phyloP scores from a whole-genome alignment of 2,888 invertebrate species.

The Agrenia bidenticulata region DNA sequence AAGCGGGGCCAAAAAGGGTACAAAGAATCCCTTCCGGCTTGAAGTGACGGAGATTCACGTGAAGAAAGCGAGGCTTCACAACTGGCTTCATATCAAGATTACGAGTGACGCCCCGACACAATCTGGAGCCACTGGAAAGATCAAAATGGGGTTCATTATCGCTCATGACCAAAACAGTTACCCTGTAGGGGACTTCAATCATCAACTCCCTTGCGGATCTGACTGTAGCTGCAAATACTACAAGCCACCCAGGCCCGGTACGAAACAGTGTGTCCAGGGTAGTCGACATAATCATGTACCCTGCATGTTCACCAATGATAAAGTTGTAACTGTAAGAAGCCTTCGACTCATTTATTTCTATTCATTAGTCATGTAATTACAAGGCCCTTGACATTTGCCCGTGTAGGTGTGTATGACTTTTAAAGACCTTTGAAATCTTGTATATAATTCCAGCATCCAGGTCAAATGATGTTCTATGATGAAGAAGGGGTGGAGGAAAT shows the following conservation, averaged over 20 bases:
- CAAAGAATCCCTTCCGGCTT: constrained; percentile 27
- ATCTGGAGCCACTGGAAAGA: constrained; percentile 12
- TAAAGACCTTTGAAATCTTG: too few relatives aligned
- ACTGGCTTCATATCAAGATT: constrained; percentile 35
- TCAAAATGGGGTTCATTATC: constrained; percentile 32
- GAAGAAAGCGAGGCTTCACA: constrained; percentile 24
- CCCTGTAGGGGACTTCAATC: constrained; percentile 34
- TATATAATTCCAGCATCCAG: constrained; percentile 30
- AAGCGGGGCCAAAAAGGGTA: background rate
- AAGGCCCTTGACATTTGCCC: too few relatives aligned
- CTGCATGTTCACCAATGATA: constrained; percentile 24
- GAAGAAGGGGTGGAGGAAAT: constrained; percentile 26
- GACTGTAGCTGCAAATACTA: constrained; percentile 20
- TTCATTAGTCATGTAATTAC: too few relatives aligned
- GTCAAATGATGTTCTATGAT: constrained; percentile 30
- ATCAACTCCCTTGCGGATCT: constrained; percentile 20
- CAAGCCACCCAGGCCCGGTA: background rate
- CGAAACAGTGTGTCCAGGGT: constrained; percentile 25
- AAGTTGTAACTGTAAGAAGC: constrained; percentile 16
- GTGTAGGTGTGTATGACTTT: too few relatives aligned
- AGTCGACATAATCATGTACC: constrained; percentile 18
- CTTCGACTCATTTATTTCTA: too few relatives aligned
- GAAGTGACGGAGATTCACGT: constrained; percentile 26
- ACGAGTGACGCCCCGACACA: background rate
- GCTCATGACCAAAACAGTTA: constrained; percentile 25